These are phyloP conservation scores for Drosophila pseudoananassae DNA, from an alignment of 1,140 invertebrate species.

Conservation along the genomic window DNA sequence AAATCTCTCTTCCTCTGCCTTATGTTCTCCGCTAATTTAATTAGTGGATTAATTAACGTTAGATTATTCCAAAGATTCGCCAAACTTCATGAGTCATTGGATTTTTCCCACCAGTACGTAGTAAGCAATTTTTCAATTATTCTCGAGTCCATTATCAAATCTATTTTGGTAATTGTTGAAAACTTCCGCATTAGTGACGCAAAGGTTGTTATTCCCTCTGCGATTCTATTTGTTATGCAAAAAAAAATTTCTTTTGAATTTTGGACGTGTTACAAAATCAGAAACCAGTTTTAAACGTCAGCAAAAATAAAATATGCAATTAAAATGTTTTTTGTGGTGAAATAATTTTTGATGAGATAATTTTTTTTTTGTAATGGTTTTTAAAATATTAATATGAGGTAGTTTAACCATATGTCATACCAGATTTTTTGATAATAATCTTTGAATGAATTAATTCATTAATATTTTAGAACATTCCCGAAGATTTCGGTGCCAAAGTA, in stretches of 20 bases:
- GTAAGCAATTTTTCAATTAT: not conserved
- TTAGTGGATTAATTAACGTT: conserved; percentile 10
- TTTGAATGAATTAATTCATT: no score
- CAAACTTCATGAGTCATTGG: conserved; percentile 14
- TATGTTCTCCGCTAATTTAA: conserved; percentile 23
- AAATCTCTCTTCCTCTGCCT: not conserved
- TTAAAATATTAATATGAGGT: no score
- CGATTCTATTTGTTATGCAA: not conserved
- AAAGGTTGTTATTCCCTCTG: not conserved
- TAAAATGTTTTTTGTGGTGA: not conserved
- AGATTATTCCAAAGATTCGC: not conserved
- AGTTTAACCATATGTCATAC: no score
- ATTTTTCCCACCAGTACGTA: not conserved
- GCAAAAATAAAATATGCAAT: not conserved
- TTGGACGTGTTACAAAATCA: not conserved
- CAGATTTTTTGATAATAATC: no score
- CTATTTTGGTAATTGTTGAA: not conserved
- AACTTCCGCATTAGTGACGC: conserved; percentile 1
- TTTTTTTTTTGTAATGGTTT: no score
- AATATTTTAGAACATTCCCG: no score
- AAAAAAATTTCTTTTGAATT: not conserved
- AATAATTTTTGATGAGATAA: conserved; percentile 1
- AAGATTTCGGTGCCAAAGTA: no score
- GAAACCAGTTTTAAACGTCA: not conserved
- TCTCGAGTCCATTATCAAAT: not conserved